phyloP scores from a whole-genome alignment of 2,888 invertebrate genomes.

The Villa cingulata region DNA sequence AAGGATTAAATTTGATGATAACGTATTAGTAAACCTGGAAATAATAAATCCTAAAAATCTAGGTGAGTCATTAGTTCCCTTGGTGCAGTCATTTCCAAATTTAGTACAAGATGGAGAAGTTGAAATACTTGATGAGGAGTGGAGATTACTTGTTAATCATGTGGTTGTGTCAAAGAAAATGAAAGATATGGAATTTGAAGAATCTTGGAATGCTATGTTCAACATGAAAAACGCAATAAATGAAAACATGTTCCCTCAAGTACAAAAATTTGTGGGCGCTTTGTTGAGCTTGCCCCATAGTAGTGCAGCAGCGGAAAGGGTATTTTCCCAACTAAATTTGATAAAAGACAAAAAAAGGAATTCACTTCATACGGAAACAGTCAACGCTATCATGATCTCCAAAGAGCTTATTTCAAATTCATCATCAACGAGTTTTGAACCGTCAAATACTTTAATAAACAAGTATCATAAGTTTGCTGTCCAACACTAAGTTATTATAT shows the following conservation, averaged over 20 bases:
- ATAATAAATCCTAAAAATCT: background rate
- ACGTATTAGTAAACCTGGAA: background rate
- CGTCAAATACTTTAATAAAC: background rate
- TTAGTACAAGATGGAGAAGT: background rate
- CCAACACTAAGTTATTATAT: too few species aligned
- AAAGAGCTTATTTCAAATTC: background rate
- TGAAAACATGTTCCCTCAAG: background rate
- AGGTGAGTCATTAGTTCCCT: background rate
- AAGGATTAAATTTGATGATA: background rate
- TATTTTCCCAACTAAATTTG: background rate
- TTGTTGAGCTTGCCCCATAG: background rate
- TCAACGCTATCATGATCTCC: background rate
- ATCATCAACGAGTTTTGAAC: background rate
- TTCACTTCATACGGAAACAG: background rate
- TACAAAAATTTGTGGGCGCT: background rate
- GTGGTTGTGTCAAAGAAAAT: background rate
- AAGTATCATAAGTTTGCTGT: background rate
- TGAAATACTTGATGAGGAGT: background rate
- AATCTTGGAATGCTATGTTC: background rate
- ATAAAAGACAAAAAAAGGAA: background rate
- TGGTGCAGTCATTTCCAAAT: background rate
- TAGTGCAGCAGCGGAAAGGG: background rate
- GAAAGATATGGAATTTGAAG: background rate
- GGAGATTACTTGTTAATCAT: background rate
- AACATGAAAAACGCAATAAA: background rate